Base-by-base conservation (phyloP, 2,113 vertebrate species). In the Embiotoca jacksoni region DNA sequence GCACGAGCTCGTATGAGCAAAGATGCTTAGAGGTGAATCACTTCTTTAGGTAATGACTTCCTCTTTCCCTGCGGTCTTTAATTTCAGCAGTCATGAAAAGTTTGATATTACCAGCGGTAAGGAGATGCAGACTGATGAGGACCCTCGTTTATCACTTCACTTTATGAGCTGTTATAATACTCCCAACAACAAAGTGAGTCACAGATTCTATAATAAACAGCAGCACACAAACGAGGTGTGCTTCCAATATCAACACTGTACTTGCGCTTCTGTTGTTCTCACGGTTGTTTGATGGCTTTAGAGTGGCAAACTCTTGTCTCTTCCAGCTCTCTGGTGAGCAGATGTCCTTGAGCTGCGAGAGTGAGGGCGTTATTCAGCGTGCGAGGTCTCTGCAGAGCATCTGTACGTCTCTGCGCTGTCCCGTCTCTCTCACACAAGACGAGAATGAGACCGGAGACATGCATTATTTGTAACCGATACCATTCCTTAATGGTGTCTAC, bases 391-490 rank as follows among this genome's bases (percentile, higher is more conserved):
- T 50, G 69, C 46, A 66, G 84, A 75, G 71, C 83, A 84, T 89
- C 78, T 78, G 58, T 77, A 80, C 76, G 76, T 83, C 78, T 78
- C 80, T 9, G 58, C 35, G 6, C 78, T 68, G 72, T 81, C 71
- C 85, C 15, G 73, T 72, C 85, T 60, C 86, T 76, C 81, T 67
- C 78, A 75, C 84, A 91, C 88, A 57, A 90, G 86, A 93, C 65
- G 89, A 87, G 83, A 85, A 85, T 56, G 80, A 92, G 88, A 79
- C 85, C 60, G 75, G 85, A 84, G 90, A 91, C 94, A 94, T 94
- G 93, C 92, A 94, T 95, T 95, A 95, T 94, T 94, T 92, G 92
- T 90, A 94, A 94, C 87, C 72, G 89, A 94, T 92, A 94, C 89
- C 87, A 75, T 88, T 88, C 88, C 91, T 86, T 94, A 94, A 94